phyloP scores from a whole-genome alignment of 2,797 vertebrate genomes.

The Potorous gilbertii region DNA sequence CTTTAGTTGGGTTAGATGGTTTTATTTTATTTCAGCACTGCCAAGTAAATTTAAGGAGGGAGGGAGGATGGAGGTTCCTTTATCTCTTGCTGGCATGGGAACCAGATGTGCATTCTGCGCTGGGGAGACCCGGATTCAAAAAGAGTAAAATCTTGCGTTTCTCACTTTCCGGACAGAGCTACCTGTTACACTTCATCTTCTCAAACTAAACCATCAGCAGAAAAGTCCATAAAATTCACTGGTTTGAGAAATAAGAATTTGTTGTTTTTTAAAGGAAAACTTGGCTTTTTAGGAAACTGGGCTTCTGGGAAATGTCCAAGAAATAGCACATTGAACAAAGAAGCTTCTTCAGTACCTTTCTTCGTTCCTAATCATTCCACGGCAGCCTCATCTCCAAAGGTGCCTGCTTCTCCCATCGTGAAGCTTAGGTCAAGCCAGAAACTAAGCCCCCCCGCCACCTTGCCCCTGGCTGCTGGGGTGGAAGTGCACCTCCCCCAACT shows the following conservation, averaged over 20 bases:
- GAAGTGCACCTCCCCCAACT: constrained; percentile 1
- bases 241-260: constrained; percentile 29
- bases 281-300: neutral
- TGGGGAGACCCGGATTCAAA: constrained; percentile 19
- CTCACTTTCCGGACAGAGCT: neutral
- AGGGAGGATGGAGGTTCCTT: constrained; percentile 31
- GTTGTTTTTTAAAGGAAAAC: neutral
- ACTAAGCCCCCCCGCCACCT: constrained; percentile 51
- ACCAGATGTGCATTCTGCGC: constrained; percentile 9
- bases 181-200: neutral
- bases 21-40: constrained; percentile 58
- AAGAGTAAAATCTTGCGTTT: neutral
- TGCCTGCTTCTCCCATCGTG: constrained; percentile 1
- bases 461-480: constrained; percentile 44
- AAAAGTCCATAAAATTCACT: neutral
- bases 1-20: neutral
- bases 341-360: neutral
- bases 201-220: neutral
- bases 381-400: constrained; percentile 50
- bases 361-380: neutral
- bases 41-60: constrained; percentile 23
- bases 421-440: constrained; percentile 50
- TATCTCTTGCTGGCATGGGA: constrained; percentile 24
- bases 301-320: constrained; percentile 30
- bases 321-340: neutral